phyloP scores from a whole-genome alignment of 2,888 invertebrate species.

The Orthosia incerta region DNA sequence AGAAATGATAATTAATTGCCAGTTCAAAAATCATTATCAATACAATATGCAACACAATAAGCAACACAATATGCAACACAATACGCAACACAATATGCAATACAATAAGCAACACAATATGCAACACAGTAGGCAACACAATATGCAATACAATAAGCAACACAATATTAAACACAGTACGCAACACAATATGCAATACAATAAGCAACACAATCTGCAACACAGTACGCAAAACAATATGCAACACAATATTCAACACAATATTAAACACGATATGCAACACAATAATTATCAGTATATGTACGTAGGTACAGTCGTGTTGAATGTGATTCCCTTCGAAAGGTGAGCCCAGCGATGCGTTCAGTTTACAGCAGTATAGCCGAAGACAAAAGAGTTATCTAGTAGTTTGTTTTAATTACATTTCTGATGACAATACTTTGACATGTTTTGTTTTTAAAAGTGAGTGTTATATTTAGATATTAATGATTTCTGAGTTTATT shows the following conservation, averaged over 20 bases:
- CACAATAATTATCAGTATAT: not conserved
- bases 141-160: not conserved
- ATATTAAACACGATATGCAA: not conserved
- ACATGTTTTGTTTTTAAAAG: slow-evolving; percentile 1
- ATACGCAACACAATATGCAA: not conserved
- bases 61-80: not conserved
- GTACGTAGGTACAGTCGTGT: not conserved
- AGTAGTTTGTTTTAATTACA: slow-evolving; percentile 24
- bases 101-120: not conserved
- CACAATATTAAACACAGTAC: not conserved
- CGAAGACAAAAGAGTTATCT: slow-evolving; percentile 22
- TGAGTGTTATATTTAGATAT: not conserved
- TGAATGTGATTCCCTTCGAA: slow-evolving; percentile 17
- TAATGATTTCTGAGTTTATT: not conserved
- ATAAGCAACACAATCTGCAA: not conserved
- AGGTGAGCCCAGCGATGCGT: slow-evolving; percentile 45
- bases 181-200: not conserved
- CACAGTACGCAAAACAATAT: not conserved
- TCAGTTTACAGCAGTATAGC: slow-evolving; percentile 23
- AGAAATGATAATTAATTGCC: not conserved
- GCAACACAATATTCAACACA: not conserved
- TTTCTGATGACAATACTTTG: not conserved
- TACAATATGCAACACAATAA: not conserved
- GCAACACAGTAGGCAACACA: not conserved
- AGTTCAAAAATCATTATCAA: not conserved